Evolutionary conservation across 2,113 vertebrate genomes (phyloP).

Genomic region (Meleagris gallopavo): DNA sequence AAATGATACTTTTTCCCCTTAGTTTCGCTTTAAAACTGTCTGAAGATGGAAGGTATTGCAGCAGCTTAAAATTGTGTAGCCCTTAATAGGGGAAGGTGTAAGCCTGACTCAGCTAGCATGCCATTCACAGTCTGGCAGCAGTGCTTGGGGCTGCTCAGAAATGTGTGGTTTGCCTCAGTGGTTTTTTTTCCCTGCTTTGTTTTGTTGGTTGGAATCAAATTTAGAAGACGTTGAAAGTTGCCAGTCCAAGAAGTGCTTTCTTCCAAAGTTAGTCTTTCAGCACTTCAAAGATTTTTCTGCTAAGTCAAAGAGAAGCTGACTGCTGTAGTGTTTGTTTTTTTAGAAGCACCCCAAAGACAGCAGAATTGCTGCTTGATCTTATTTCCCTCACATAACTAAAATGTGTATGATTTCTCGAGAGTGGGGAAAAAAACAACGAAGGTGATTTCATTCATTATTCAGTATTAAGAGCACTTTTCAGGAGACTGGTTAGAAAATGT

Average conservation of each 20-base stretch:
- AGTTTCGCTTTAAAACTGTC: not conserved
- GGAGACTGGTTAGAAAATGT: not conserved
- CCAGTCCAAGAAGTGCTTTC: constrained; percentile 19
- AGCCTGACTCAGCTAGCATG: constrained; percentile 51
- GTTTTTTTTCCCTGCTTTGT: constrained; percentile 57
- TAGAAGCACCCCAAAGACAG: not conserved
- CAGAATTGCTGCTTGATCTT: not conserved
- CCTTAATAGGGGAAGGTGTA: constrained; percentile 29
- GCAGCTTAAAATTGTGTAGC: not conserved
- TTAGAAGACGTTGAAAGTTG: constrained; percentile 60
- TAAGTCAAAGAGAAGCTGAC: not conserved
- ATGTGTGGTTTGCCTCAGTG: constrained; percentile 66
- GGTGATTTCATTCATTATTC: not conserved
- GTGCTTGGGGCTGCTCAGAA: constrained; percentile 68
- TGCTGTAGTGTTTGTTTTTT: not conserved
- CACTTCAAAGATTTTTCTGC: constrained; percentile 24
- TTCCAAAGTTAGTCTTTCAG: constrained; percentile 53
- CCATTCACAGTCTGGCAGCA: constrained; percentile 53
- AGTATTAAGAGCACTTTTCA: not conserved
- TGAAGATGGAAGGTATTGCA: not conserved
- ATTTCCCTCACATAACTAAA: not conserved
- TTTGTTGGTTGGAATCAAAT: constrained; percentile 62
- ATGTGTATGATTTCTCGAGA: not conserved
- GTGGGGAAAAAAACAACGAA: not conserved
- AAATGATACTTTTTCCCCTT: not conserved